Base-by-base conservation (phyloP, 2,797 vertebrate genomes). In the Lutjanus argentimaculatus region DNA sequence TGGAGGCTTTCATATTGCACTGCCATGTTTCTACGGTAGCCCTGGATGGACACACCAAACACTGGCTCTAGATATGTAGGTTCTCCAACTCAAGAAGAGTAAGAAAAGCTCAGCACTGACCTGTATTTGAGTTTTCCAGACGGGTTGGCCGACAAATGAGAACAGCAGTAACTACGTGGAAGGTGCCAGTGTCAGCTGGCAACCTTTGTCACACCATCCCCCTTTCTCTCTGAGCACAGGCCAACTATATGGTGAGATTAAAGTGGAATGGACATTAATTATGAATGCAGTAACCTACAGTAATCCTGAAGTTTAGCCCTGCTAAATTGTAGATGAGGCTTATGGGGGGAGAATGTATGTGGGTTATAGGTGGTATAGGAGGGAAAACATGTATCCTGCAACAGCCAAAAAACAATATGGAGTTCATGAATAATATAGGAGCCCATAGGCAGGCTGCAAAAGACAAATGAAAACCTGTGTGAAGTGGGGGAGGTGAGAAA, bases 391-490 rank as follows among this genome's bases (percentile, higher is more conserved):
- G 79, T 63, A 81, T 75, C 77, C 86, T 74, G 80, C 72, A 85
- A 87, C 49, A 8, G 61, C 75, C 79, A 82, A 86, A 86, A 89
- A 92, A 90, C 89, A 92, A 91, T 90, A 88, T 90, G 68, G 75
- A 58, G 36, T 48, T 88, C 80, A 92, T 94, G 86, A 85, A 94
- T 90, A 88, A 93, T 90, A 86, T 22, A 91, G 19, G 53, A 86
- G 86, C 83, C 86, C 87, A 89, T 87, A 85, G 89, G 89, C 77
- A 64, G 77, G 46, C 14, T 52, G 72, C 43, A 66, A 77, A 72
- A 72, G 68, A 81, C 75, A 87, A 73, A 88, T 73, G 67, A 81
- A 83, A 85, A 74, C 72, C 67, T 85, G 8, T 67, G 10, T 67
- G 25, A 40, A 45, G 73, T 6, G 17, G 71, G 40, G 66, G 72